These are phyloP conservation scores for Sphaerophoria taeniata DNA, from an alignment of 2,888 invertebrate genomes.

Conservation along the genomic window DNA sequence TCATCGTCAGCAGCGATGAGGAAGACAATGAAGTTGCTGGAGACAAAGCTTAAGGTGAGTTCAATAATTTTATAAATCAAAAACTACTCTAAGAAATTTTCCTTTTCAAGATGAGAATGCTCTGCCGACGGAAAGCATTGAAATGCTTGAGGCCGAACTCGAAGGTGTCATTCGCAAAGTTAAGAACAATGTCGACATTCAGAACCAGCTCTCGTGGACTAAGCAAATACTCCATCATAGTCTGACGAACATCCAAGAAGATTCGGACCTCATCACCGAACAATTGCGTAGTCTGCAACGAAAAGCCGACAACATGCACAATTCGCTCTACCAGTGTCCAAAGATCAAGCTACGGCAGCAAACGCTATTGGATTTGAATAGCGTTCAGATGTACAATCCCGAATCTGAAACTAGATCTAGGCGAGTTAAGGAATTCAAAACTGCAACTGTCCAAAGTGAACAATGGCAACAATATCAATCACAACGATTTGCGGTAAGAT, in stretches of 20 bases:
- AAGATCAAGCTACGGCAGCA: too few species aligned
- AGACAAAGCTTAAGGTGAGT: slow-evolving; percentile 71
- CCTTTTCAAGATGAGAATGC: slow-evolving; percentile 76
- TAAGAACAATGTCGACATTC: slow-evolving; percentile 80
- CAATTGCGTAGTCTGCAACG: too few species aligned
- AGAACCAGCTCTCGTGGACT: slow-evolving; percentile 83
- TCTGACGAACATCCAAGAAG: slow-evolving; percentile 81
- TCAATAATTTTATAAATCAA: background rate
- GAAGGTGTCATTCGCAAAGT: slow-evolving; percentile 79
- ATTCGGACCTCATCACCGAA: slow-evolving; percentile 83
- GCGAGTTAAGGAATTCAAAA: too few species aligned
- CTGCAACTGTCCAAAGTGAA: too few species aligned
- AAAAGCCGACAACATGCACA: too few species aligned
- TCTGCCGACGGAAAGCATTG: too few species aligned
- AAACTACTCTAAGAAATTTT: too few species aligned
- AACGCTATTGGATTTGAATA: too few species aligned
- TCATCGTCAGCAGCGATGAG: slow-evolving; percentile 83
- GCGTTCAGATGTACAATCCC: slow-evolving; percentile 77
- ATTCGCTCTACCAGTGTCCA: too few species aligned
- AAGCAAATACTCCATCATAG: slow-evolving; percentile 80
- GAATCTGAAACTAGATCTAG: slow-evolving; percentile 77
- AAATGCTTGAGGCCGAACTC: slow-evolving; percentile 79
- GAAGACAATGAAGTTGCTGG: slow-evolving; percentile 78
- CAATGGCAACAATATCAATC: too few species aligned
- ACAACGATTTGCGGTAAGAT: too few species aligned